Conservation (phyloP, 2,797 vertebrate genomes). For the Xerus rutilus region DNA sequence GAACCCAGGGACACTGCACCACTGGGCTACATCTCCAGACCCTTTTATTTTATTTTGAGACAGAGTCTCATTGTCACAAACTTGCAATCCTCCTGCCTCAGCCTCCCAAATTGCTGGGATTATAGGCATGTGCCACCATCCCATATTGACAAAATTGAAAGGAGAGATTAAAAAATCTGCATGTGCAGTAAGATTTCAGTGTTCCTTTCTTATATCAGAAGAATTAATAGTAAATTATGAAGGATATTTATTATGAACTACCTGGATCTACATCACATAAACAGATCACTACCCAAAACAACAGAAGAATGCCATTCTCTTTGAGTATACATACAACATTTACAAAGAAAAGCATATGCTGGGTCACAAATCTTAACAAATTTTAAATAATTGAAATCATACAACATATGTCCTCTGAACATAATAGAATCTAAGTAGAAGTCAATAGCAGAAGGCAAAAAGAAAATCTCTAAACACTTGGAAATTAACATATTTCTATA, state of each 20-base stretch:
- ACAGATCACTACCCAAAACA: not conserved
- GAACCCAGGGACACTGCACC: too few species aligned
- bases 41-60: too few species aligned
- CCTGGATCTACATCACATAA: not conserved
- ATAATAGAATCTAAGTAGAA: not conserved
- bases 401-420: not conserved
- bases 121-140: too few species aligned
- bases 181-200: not conserved
- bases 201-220: not conserved
- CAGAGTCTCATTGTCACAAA: too few species aligned
- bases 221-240: not conserved
- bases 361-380: not conserved
- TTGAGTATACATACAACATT: not conserved
- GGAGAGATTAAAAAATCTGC: not conserved
- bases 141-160: not conserved
- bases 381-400: not conserved
- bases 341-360: not conserved
- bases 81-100: too few species aligned
- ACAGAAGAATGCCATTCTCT: not conserved
- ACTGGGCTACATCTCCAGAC: too few species aligned
- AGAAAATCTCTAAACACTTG: not conserved
- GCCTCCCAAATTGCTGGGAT: too few species aligned
- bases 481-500: not conserved
- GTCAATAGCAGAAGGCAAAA: not conserved
- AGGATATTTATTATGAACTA: not conserved